Base-by-base conservation (phyloP, 92 coral and sea anemone species). In the Epizoanthus ramosus region DNA sequence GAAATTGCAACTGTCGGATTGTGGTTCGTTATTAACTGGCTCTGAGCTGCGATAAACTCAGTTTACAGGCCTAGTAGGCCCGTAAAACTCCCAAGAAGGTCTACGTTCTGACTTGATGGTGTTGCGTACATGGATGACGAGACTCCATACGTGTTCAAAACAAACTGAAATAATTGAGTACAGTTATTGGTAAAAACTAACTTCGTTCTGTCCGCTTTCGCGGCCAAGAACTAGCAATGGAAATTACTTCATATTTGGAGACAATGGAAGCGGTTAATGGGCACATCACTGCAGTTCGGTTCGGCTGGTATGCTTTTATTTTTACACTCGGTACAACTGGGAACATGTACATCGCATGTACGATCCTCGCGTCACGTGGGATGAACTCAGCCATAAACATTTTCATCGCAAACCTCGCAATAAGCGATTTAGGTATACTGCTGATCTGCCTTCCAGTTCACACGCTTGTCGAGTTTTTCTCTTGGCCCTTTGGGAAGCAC, bases 351-450 rank as follows among this genome's bases (percentile, higher is more conserved):
- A 85, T 93, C 58, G 90, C 87, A 13, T 75, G 88, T 23, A 82
- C 98, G 12, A 94, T 93, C 5, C 82, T 85, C 17, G 74, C 85
- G 16, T 83, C 95, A 17, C 92, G 86, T 50, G 93, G 86, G 45
- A 84, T 88, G 93, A 84, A 81, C 57, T 89, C 98, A 3, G 86
- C 98, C 18, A 93, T 90, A 17, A 93, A 93, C 79, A 75, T 86
- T 68, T 93, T 93, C 73, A 93, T 93, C 24, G 92, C 92, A 47
- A 93, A 93, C 73, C 87, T 93, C 61, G 98, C 98, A n/a, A 66
- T 93, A 68, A 86, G 91, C 28, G 98, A 93, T 74, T 64, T 93
- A 39, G 94, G 94, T 10, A 87, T 93, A 28, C 31, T 93, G 41
- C n/a, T 91, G 57, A 88, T 93, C 22, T 93, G 93, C 8, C 91